A percentile compares a stretch with the other conserved stretches of the same genome.
phyloP scores from a whole-genome alignment of 2,888 invertebrate genomes.

The Ferdinandea cuprea region DNA sequence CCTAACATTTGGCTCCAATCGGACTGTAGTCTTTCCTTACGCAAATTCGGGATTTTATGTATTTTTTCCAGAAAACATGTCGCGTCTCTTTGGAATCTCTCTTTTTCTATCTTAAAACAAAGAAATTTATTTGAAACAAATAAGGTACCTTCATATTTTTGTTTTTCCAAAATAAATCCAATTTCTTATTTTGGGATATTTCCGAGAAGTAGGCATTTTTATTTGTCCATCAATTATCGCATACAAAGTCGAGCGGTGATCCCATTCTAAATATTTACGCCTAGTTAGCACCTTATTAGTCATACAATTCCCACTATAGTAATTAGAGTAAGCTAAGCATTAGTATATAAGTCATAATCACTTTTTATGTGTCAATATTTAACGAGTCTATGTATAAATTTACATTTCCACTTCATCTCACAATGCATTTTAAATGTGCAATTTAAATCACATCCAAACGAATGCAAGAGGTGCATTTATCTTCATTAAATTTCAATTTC shows the following conservation, averaged over 20 bases:
- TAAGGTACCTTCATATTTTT: too few relatives aligned
- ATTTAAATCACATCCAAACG: background rate
- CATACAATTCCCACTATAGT: background rate
- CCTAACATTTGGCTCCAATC: too few relatives aligned
- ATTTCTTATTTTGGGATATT: too few relatives aligned
- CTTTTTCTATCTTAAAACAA: too few relatives aligned
- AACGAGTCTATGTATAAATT: background rate
- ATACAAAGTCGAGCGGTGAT: background rate
- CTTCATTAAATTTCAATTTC: background rate
- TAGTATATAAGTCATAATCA: constrained; percentile 2
- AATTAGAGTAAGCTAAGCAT: constrained; percentile 5
- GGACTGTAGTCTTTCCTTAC: too few relatives aligned
- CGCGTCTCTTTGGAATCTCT: too few relatives aligned
- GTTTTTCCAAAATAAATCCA: too few relatives aligned
- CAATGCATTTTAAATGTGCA: background rate
- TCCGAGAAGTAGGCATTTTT: too few relatives aligned
- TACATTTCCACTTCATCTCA: too few relatives aligned
- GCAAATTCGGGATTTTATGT: too few relatives aligned
- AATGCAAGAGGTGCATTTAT: background rate
- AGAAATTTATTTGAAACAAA: too few relatives aligned
- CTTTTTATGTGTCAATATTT: constrained; percentile 31
- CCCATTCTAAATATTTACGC: background rate
- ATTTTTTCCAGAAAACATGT: too few relatives aligned
- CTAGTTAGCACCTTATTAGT: constrained; percentile 25
- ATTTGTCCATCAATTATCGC: background rate